Evolutionary conservation across 2,888 invertebrate genomes (phyloP), one percentile per base, ranked within the genome.

Genomic region (Stramonita haemastoma): DNA sequence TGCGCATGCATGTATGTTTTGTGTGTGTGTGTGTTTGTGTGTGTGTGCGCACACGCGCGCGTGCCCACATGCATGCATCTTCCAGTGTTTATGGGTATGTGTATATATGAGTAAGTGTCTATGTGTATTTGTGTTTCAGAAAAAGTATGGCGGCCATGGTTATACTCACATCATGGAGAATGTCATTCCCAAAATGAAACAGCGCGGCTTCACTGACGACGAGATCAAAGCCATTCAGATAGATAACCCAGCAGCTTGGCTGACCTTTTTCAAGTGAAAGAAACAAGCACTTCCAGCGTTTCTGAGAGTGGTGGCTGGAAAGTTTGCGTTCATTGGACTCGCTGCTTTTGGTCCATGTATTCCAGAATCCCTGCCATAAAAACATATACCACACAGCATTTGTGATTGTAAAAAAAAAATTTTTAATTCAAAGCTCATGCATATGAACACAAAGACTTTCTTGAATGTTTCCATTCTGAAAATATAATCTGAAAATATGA

Each of bases 81-180:
- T 11, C n/a, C 19, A 19, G n/a, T n/a, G 73, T 73, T 22, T 73
- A 26, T 73, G n/a, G 15, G 13, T 79, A 17, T 34, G 2, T 34
- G 32, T 79, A 32, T 34, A 79, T 79, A 32, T 79, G 79, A 32
- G 79, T 26, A n/a, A 66, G 34, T 79, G 79, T 79, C 32, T 77
- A 46, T 73, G 36, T 29, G 26, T 77, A 6, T 86, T 60, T 60
- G 26, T 86, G 29, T 60, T 87, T 5, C 96, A 98, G 98, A 97
- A 97, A 90, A 96, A 97, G 77, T 98, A 97, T 95, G 98, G 98
- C 0, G 98, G 98, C 0, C 98, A 98, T 95, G 98, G 98, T 0
- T 98, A 97, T 93, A 97, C 97, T 17, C 98, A 98, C 94, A 97
- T 98, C 57, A 96, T 97, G 83, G 97, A 94, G 15, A 93, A 94